These are phyloP conservation scores for Sarcophaga variegata DNA, from an alignment of 2,888 invertebrate genomes.

Conservation along the genomic window DNA sequence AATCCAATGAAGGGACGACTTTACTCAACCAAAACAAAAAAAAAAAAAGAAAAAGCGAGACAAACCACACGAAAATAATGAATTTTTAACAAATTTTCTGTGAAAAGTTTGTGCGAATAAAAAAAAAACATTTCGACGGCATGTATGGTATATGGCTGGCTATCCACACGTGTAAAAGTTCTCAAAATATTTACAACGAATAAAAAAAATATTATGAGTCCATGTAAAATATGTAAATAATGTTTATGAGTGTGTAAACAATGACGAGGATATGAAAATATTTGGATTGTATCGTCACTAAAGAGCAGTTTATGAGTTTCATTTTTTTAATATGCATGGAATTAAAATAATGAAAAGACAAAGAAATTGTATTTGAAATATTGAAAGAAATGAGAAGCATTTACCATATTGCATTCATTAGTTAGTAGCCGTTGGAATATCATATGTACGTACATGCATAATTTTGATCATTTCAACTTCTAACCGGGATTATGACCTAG, in stretches of 20 bases:
- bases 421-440: no score
- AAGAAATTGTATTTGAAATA: no score
- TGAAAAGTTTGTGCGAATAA: not conserved
- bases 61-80: constrained; percentile 14
- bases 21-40: not conserved
- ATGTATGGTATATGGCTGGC: not conserved
- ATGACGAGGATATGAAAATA: not conserved
- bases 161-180: constrained; percentile 51
- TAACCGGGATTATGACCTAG: no score
- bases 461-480: no score
- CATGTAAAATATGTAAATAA: not conserved
- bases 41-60: not conserved
- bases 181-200: constrained; percentile 27
- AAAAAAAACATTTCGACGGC: not conserved
- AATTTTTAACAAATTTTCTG: constrained; percentile 17
- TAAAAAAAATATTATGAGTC: no score
- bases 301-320: not conserved
- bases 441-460: no score
- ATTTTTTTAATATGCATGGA: not conserved
- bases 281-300: not conserved
- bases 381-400: no score
- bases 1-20: not conserved
- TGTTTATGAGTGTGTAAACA: not conserved
- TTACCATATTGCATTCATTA: no score
- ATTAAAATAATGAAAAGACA: no score